Base-by-base conservation (phyloP, 2,797 vertebrate genomes). In the Gallinago solitaria region DNA sequence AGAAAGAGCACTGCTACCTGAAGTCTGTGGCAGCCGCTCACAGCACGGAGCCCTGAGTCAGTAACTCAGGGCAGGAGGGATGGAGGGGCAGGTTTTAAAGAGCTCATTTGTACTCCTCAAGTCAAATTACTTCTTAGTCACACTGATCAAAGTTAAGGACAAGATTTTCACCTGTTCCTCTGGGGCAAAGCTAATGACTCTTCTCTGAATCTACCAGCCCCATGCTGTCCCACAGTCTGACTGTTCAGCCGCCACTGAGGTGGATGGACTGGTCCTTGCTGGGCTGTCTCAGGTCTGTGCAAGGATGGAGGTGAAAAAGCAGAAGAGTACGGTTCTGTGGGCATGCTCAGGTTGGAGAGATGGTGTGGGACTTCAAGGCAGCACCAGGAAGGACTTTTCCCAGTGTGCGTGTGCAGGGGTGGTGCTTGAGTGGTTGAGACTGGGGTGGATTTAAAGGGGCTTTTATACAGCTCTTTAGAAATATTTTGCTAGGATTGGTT, bases 241-340 rank as follows among this genome's bases (percentile, higher is more conserved):
- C 78, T 67, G 47, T 47, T 71, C 32, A 5, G 6, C 8, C 13
- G 11, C 27, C 0, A 0, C 14, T 11, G 1, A 24, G 8, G 24
- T 70, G 56, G 23, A 3, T 0, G 0, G 30, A 21, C 37, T 35
- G 59, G 64, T 84, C 48, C 48, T 43, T 47, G 30, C n/a, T 68
- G 76, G 14, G 30, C 30, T 85, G n/a, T 30, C 17, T 51, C 28
- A 35, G 50, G 7, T 60, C 32, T 41, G 1, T 27, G 33, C 28
- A 75, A 83, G 35, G 59, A 21, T 9, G 16, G 32, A 54, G 16
- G 41, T 45, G 33, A 68, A 57, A 51, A 32, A 16, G 32, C 25
- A 14, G 32, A 33, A 7, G 6, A 50, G 5, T 18, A 17, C 21
- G 15, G 18, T 18, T 48, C 35, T 32, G 18, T 0, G 2, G 45